These are phyloP conservation scores for Myopa tessellatipennis DNA, from an alignment of 2,888 invertebrate species.

Conservation along the genomic window DNA sequence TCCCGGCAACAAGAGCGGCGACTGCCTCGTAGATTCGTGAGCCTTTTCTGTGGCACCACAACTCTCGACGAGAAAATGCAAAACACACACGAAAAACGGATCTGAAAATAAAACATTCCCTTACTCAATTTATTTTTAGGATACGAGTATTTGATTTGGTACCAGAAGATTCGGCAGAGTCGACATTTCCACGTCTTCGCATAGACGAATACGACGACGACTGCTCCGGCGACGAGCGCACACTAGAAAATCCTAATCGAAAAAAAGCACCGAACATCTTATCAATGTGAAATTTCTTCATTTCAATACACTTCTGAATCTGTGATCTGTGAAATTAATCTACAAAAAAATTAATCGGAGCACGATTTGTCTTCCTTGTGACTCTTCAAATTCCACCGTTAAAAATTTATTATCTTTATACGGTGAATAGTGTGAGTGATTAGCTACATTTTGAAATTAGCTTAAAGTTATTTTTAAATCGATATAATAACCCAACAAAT, in stretches of 20 bases:
- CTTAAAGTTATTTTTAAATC: not conserved
- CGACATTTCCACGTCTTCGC: conserved; percentile 57
- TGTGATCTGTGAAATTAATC: not conserved
- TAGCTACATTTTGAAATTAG: not conserved
- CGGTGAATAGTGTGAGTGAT: not conserved
- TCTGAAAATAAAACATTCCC: conserved; percentile 51
- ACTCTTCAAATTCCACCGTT: too few relatives aligned
- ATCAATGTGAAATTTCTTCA: conserved; percentile 1
- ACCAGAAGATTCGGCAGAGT: conserved; percentile 52
- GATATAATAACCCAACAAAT: too few relatives aligned
- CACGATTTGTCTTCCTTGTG: too few relatives aligned
- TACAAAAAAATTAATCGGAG: too few relatives aligned
- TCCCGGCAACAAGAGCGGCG: conserved; percentile 5
- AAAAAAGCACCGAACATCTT: conserved; percentile 46
- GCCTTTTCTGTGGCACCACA: not conserved
- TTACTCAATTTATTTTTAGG: conserved; percentile 60
- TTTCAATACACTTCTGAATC: not conserved
- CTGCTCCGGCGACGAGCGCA: conserved; percentile 36
- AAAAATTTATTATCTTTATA: not conserved
- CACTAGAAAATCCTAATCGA: conserved; percentile 44
- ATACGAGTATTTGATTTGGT: conserved; percentile 44
- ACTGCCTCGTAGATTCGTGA: conserved; percentile 6
- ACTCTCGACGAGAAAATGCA: conserved; percentile 21
- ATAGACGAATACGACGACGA: conserved; percentile 46
- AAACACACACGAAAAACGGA: conserved; percentile 34